Evolutionary conservation across 2,113 vertebrate species (phyloP).

Genomic region (Cephalopholis sonnerati): DNA sequence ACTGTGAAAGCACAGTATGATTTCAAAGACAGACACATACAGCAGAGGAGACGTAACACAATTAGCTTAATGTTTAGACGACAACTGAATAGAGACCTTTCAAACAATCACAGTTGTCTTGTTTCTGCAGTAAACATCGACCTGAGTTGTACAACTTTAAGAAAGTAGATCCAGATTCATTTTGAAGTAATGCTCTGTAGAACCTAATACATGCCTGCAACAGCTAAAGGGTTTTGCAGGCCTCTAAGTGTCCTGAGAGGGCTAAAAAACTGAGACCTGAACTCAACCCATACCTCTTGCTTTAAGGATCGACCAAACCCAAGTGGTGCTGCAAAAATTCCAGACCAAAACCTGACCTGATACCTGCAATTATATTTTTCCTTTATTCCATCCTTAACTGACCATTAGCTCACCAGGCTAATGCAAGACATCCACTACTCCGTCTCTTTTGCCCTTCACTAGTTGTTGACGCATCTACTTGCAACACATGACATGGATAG

Average conservation of each 20-base stretch:
- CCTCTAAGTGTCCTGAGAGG: too few species aligned
- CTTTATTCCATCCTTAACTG: not conserved
- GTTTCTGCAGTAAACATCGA: not conserved
- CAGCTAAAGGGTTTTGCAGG: not conserved
- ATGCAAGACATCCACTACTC: not conserved
- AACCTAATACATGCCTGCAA: not conserved
- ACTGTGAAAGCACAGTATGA: not conserved
- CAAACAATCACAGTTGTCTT: not conserved
- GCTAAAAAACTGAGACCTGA: not conserved
- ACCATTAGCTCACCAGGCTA: not conserved
- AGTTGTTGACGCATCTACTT: not conserved
- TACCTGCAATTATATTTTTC: not conserved
- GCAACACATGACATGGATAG: not conserved
- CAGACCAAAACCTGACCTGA: not conserved
- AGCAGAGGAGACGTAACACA: not conserved
- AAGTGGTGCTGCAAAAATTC: not conserved
- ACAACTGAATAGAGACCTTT: not conserved
- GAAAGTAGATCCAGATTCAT: not conserved
- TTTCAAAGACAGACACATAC: conserved; percentile 9
- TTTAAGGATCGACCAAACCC: too few species aligned
- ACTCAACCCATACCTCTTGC: not conserved
- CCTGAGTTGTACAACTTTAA: not conserved
- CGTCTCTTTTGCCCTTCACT: not conserved
- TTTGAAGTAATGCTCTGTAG: not conserved
- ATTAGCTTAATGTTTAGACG: not conserved